A percentile compares a stretch with the other conserved stretches of the same genome.
Conservation (phyloP, 2,888 invertebrate genomes). For the Tachystola acroxantha region DNA sequence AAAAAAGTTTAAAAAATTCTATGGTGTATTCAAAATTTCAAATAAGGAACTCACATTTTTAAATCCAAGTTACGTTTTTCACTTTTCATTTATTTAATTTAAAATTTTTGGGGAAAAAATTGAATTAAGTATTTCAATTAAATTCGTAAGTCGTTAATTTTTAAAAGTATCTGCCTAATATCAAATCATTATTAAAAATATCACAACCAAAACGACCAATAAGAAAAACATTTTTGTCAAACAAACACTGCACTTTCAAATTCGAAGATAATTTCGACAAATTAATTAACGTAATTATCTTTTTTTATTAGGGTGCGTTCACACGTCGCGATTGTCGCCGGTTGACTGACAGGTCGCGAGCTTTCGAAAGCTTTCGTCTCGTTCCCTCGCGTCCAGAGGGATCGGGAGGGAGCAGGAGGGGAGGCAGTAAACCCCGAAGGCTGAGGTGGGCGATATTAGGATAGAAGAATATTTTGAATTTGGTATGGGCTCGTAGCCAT, state of each 20-base stretch:
- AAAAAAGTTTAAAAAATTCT: not conserved
- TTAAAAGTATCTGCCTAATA: not conserved
- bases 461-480: too few species aligned
- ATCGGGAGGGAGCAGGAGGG: slow-evolving; percentile 28
- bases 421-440: slow-evolving; percentile 28
- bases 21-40: too few species aligned
- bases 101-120: not conserved
- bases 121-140: not conserved
- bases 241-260: not conserved
- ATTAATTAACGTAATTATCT: not conserved
- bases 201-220: not conserved
- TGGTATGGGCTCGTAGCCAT: too few species aligned
- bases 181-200: not conserved
- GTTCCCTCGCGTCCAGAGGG: slow-evolving; percentile 49
- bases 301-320: slow-evolving; percentile 30
- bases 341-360: slow-evolving; percentile 48
- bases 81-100: not conserved
- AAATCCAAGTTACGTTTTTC: not conserved
- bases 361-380: slow-evolving; percentile 23
- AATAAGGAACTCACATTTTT: too few species aligned
- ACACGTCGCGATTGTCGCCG: slow-evolving; percentile 37
- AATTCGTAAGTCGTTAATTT: not conserved
- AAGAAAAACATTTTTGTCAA: not conserved
- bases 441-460: slow-evolving; percentile 7
- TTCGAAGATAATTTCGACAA: not conserved